Base-by-base conservation (phyloP, 1,140 invertebrate species). In the Epicauta chinensis region DNA sequence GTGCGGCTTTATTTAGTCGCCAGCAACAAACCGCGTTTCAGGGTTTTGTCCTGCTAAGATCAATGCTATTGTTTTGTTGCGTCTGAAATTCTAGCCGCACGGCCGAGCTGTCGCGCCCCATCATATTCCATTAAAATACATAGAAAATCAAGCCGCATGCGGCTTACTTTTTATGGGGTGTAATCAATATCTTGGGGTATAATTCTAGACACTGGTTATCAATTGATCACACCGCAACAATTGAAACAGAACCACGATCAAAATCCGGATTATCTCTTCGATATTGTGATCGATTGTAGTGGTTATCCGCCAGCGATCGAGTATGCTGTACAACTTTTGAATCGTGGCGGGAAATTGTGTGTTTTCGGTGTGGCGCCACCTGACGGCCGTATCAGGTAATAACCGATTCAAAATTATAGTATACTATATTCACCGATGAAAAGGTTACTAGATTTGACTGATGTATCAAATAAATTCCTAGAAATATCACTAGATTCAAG, bases 261-360 rank as follows among this genome's bases (percentile, higher is more conserved):
- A 1, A 58, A 65, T 51, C 40, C 55, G 0, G 39, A 61, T 13
- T 69, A 64, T 45, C 37, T 67, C 0, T 83, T 79, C 57, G 80
- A 86, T 59, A 64, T 85, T 2, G 77, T 79, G 6, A 70, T 86
- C 2, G 84, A 86, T 56, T 85, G 83, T 53, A 85, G 82, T 64
- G 83, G 83, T 16, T 75, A 68, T 41, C 74, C 71, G 6, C 70
- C 75, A 23, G 79, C 78, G 1, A 76, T 81, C 34, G 76, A 81
- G 60, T 64, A 71, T 9, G 74, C 71, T 1, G 48, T 81, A 6
- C 56, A 67, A 11, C 54, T 75, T 3, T 53, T 82, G 14, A 62
- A 68, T 11, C 59, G 54, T 1, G 75, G 77, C 11, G 80, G 78
- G 41, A 74, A 72, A 48, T 64, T 81, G 10, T 77, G 77, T 35